Base-by-base conservation (phyloP, 1,140 invertebrate genomes). In the Bombus impatiens region DNA sequence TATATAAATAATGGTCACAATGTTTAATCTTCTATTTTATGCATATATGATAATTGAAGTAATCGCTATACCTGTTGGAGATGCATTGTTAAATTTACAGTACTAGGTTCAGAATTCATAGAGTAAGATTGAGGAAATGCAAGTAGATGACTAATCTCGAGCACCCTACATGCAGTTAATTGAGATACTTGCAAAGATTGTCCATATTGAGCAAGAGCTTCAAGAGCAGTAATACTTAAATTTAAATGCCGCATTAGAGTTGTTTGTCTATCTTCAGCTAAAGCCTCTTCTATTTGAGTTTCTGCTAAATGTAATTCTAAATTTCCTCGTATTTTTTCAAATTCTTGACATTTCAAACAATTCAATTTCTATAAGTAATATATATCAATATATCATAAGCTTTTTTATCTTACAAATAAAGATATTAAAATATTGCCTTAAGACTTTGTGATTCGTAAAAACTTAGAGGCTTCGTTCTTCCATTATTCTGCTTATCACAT, bases 151-250 rank as follows among this genome's bases (percentile, higher is more conserved):
- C 76, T 81, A 68, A 88, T 72, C 68, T 90, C 79, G 8, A 90
- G 25, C 12, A 86, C 77, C 80, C 90, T 82, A 65, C 80, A 75
- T 15, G 71, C 83, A 37, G 89, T 59, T 32, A 86, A 59, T 86
- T 88, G 71, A n/a, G 84, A 87, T 25, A 89, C 74, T 86, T 87
- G 85, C 42, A 91, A 86, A 40, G 90, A 91, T 70, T 88, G 86
- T 22, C 78, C 57, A 53, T 90, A 84, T 1, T 90, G 87, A 68
- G 82, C 68, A 15, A 90, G 71, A 32, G 87, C 87, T 65, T 91
- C 91, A 28, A 90, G 81, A 22, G 77, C 81, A 42, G 57, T 84
- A 40, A 72, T 89, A 44, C 68, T 82, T 40, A 84, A 70, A 76
- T 83, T 84, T 70, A 91, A 82, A 85, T 88, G 78, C 59, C 85